Evolutionary conservation across 2,113 vertebrate genomes (phyloP).

Genomic region (Budorcas taxicolor): DNA sequence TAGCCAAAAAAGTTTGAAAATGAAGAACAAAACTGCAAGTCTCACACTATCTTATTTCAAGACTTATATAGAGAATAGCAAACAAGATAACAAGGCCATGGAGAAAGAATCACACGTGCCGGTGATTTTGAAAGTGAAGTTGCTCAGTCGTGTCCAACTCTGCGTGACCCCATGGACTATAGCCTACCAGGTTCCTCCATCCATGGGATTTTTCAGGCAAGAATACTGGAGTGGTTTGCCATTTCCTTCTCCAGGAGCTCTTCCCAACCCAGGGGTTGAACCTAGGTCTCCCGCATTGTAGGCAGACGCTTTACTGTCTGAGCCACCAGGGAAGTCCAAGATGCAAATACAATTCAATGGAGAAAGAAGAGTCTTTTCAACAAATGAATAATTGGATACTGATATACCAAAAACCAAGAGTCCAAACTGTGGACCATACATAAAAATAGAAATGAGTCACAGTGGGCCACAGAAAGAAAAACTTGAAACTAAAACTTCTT

Average conservation of each 20-base stretch:
- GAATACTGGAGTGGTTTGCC: not conserved
- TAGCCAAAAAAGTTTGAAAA: not conserved
- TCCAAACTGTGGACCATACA: not conserved
- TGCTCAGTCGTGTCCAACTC: fast-evolving
- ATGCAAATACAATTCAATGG: not conserved
- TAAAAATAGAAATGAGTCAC: not conserved
- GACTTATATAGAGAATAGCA: not conserved
- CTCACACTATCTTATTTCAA: not conserved
- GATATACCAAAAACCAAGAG: not conserved
- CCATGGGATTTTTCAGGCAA: not conserved
- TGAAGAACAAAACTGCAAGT: not conserved
- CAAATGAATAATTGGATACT: not conserved
- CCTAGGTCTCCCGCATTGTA: not conserved
- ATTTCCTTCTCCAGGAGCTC: not conserved
- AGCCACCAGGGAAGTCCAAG: not conserved
- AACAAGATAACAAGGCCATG: not conserved
- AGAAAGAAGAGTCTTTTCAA: not conserved
- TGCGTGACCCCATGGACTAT: fast-evolving
- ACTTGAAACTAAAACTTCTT: not conserved
- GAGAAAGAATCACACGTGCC: not conserved
- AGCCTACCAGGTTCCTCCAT: not conserved
- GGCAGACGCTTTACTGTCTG: not conserved
- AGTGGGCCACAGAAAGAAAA: not conserved
- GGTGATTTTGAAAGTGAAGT: not conserved
- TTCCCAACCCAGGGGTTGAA: not conserved